phyloP scores from a whole-genome alignment of 2,113 vertebrate species.

The Xenotilapia flavipinnis region DNA sequence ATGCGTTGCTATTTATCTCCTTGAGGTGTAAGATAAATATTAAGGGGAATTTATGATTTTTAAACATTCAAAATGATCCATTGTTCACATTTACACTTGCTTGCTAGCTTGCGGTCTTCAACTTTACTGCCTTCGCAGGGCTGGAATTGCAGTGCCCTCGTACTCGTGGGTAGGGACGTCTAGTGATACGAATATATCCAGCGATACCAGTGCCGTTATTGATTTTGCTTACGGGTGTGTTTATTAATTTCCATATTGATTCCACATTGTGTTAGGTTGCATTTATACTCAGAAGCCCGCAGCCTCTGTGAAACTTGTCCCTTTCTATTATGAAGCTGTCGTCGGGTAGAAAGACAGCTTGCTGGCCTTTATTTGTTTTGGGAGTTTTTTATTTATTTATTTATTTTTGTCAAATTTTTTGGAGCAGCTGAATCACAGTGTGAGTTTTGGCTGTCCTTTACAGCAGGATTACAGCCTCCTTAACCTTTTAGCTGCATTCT shows the following conservation, averaged over 20 bases:
- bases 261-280: not conserved
- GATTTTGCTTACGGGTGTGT: not conserved
- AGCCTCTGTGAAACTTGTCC: slow-evolving; percentile 1
- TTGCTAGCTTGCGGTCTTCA: not conserved
- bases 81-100: not conserved
- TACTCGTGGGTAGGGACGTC: not conserved
- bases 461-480: slow-evolving; percentile 62
- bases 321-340: slow-evolving; percentile 10
- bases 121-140: not conserved
- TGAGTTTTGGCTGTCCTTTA: slow-evolving; percentile 68
- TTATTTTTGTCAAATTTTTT: not conserved
- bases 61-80: not conserved
- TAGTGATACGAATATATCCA: not conserved
- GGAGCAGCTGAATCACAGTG: slow-evolving; percentile 63
- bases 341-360: slow-evolving; percentile 16
- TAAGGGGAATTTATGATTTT: not conserved
- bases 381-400: not conserved
- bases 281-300: not conserved
- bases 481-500: slow-evolving; percentile 69
- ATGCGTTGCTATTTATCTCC: not conserved
- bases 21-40: not conserved
- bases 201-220: not conserved
- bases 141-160: not conserved
- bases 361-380: slow-evolving; percentile 10
- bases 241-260: not conserved